Percentiles rank a stretch among this genome's conserved stretches.
Conservation (phyloP, 1,140 invertebrate species). For the Hyles vespertilio region DNA sequence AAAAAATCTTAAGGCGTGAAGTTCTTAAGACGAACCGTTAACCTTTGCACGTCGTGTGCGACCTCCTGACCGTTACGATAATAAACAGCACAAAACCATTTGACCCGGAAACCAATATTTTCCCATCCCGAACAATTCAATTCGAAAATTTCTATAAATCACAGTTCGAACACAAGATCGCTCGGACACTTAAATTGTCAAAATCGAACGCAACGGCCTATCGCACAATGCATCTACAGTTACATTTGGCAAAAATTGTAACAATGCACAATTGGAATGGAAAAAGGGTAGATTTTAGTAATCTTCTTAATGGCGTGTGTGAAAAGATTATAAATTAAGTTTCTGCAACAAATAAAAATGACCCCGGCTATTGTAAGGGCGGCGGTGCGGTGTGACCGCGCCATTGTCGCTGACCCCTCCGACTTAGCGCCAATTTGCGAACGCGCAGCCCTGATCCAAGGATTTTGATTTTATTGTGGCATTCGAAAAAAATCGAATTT, state of each 20-base stretch:
- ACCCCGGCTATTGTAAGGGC: constrained; percentile 67
- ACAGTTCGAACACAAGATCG: constrained; percentile 54
- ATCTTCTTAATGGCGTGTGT: constrained; percentile 74
- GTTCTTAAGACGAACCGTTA: constrained; percentile 39
- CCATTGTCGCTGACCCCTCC: constrained; percentile 66
- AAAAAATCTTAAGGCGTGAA: not conserved
- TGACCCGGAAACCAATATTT: constrained; percentile 67
- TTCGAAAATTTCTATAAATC: constrained; percentile 62
- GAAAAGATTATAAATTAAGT: constrained; percentile 77
- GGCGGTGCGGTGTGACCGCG: constrained; percentile 72
- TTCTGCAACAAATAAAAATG: constrained; percentile 75
- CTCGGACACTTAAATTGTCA: constrained; percentile 57
- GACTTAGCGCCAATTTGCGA: constrained; percentile 66
- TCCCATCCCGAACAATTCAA: constrained; percentile 43
- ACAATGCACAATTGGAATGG: constrained; percentile 70
- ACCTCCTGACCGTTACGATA: constrained; percentile 57
- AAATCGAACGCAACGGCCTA: constrained; percentile 57
- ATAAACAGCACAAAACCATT: constrained; percentile 46
- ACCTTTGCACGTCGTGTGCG: constrained; percentile 58
- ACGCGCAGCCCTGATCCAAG: constrained; percentile 48
- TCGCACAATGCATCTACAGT: constrained; percentile 49
- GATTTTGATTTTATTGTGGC: constrained; percentile 23
- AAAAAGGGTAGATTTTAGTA: constrained; percentile 73
- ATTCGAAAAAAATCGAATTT: constrained; percentile 12
- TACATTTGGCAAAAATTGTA: constrained; percentile 55